Evolutionary conservation across 37 sponge, comb jelly and placozoan species (phyloP), one percentile per base, ranked within the genome.

Genomic region (Geodia barretti): DNA sequence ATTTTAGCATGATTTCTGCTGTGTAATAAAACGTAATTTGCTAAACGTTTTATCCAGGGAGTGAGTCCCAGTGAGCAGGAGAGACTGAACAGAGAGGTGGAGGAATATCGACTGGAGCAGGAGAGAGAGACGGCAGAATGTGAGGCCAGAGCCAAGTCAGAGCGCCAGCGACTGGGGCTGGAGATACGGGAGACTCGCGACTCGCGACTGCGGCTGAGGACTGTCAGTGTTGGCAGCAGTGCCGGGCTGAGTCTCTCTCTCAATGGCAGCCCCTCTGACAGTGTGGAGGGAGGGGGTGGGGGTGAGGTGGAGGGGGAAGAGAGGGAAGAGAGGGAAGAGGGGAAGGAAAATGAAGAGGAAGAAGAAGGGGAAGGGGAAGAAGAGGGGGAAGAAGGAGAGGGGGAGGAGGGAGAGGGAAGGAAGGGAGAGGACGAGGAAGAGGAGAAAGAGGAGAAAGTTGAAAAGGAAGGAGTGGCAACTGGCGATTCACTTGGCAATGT

Each of bases 1-100:
- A 17, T n/a, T 21, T n/a, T 11, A n/a, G 58, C 29, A 41, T 4
- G 58, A 26, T n/a, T 30, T 34, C 25, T 47, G 26, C 19, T 41
- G 4, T 3, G 24, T 74, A 25, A 17, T 35, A 28, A 4, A 11
- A 9, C 19, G 59, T 21, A 21, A 25, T 60, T 64, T 14, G 68
- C 35, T 42, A 61, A 35, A 21, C 66, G 37, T 70, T 39, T 35
- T 59, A 23, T 70, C 17, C 25, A 88, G 88, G 31, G 19, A 0
- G n/a, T 77, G 21, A 21, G 77, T 23, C 31, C 39, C 9, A 64
- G 59, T 29, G 88, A 88, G 41, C 60, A 75, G 73, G 67, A 71
- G 0, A 42, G 4, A 41, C 61, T 82, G 9, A 78, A 81, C 28
- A 14, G 42, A 38, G 60, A 78, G n/a, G 32, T 82, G 21, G 73